Base-by-base conservation (phyloP, 1,140 invertebrate species). In the Parasteatoda tepidariorum region DNA sequence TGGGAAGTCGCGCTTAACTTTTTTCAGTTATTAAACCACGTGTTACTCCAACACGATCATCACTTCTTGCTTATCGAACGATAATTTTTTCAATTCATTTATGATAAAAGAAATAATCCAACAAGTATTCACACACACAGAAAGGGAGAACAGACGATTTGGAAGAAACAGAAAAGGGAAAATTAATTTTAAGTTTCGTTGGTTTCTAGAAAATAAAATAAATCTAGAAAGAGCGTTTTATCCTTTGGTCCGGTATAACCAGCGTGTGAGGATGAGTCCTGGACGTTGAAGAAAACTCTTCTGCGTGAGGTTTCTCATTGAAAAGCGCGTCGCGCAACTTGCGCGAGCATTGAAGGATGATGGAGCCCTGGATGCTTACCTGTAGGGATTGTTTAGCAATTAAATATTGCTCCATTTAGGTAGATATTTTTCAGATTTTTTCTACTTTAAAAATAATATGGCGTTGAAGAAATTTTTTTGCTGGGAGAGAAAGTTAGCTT, bases 201-300 rank as follows among this genome's bases (percentile, higher is more conserved):
- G 57, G 57, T 22, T 15, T 41, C 34, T 64, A 61, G 34, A 26
- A 28, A 55, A 74, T n/a, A 28, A 18, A 30, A 30, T 76, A 9
- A 48, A 9, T 48, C 18, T 48, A 2, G 18, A n/a, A n/a, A n/a
- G n/a, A n/a, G n/a, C n/a, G n/a, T n/a, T n/a, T n/a, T n/a, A n/a
- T n/a, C n/a, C n/a, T 75, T 76, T 62, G 74, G 74, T 76, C 74
- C 61, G 28, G 61, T 54, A 38, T 66, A 76, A 76, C 74, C 74
- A 76, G 59, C 74, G 74, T 66, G 59, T n/a, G n/a, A n/a, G n/a
- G n/a, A n/a, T 54, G 34, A 76, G 74, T 64, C 59, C 59, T 22
- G 59, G 57, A 61, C 71, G 48, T 68, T 61, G 41, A 26, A 2
- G 54, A 15, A 38, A 54, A 61, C 30, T 64, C 57, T 48, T 9